Base-by-base conservation (phyloP, 2,888 invertebrate genomes). In the Trissoscelio sp. region DNA sequence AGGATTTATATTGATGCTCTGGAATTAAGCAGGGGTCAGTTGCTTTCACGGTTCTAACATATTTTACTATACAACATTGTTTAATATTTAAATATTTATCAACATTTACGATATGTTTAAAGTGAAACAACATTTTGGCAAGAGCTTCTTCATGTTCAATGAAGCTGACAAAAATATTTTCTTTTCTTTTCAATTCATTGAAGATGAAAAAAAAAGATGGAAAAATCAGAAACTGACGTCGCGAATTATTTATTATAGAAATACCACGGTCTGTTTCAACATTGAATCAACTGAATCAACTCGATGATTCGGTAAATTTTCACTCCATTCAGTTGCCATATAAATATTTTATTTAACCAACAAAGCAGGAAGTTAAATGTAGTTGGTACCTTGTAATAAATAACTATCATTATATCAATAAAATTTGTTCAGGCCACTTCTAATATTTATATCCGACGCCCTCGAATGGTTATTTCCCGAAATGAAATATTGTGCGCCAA, bases 351-450 rank as follows among this genome's bases (percentile, higher is more conserved):
- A 66, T 72, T 58, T 34, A n/a, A n/a, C 64, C 79, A 79, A 79
- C 79, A 79, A 72, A 79, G 66, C 79, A 51, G 70, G 67, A 74
- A 66, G 74, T 57, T 69, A 22, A 80, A 51, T 64, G 22, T 58
- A 39, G 64, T 66, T 16, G 20, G 14, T 80, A 79, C 22, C 12
- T 48, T 6, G 57, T 37, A 69, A 69, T 64, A 69, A 69, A 70
- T 37, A 70, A 64, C 74, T 79, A 55, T 74, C 34, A 44, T 66
- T 67, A 60, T 73, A 34, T 73, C 44, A 62, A 79, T 79, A 73
- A 58, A 60, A 70, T 74, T 69, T 57, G 24, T 74, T 74, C 79
- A 79, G 79, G 79, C 74, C 79, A 73, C 64, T 79, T 67, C 48
- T 79, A 55, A 67, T 67, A 67, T 67, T 60, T 58, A 66, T 73